Evolutionary conservation across 2,797 vertebrate species (phyloP), one percentile per base, ranked within the genome.

Genomic region (Tadarida brasiliensis): DNA sequence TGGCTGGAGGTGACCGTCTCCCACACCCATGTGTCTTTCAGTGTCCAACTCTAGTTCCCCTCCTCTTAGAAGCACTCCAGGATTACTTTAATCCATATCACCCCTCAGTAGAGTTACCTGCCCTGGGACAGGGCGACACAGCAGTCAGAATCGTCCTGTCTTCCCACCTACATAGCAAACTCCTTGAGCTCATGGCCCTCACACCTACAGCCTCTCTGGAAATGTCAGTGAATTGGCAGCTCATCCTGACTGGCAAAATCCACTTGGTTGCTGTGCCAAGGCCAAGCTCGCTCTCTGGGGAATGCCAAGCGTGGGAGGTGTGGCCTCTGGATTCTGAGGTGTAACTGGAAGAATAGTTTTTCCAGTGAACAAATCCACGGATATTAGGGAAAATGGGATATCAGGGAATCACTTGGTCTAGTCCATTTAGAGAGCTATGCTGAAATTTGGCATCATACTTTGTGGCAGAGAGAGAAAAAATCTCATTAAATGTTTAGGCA

Each of bases 301-400:
- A 71, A 39, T 17, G 26, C 17, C 0, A 5, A 15, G 51, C 54
- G 4, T 2, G 3, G 5, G 2, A 17, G 3, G 3, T 47, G 20
- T 47, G 3, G 20, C 11, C 78, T 63, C 24, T 49, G 11, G 6
- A 19, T 82, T 61, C 33, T 28, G 35, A 26, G 22, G 35, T 15
- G 19, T 67, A 19, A 10, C 57, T 76, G 35, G 33, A 87, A 65
- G 28, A 26, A n/a, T 68, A 11, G 12, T 59, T 35, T 78, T 35
- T 65, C n/a, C 22, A 26, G 56, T 2, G 16, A 78, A 86, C 22
- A 73, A 51, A 54, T 51, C 5, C 6, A n/a, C 4, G 3, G 22
- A 39, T 59, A 30, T 57, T 20, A 16, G 22, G 11, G 65, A 12
- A 47, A 33, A 51, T 0, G 3, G 57, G 22, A 26, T 81, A 12